A percentile compares a stretch with the other conserved stretches of the same genome.
Evolutionary conservation across 1,140 invertebrate species (phyloP).

Genomic region (Drosophila eugracilis): DNA sequence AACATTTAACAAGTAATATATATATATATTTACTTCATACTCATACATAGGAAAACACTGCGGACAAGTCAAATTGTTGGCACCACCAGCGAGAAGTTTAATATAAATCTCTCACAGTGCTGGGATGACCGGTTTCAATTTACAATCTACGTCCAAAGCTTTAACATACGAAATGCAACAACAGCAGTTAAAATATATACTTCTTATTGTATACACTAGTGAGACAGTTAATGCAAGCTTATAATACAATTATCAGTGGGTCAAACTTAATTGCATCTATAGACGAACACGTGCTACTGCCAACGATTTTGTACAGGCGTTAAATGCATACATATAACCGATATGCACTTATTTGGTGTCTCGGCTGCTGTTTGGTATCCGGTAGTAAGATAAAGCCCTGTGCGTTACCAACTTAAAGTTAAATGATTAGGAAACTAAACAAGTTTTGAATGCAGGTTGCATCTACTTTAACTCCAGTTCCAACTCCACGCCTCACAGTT

Average conservation of each 20-base stretch:
- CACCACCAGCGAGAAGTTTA: slow-evolving; percentile 76
- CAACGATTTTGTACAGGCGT: slow-evolving; percentile 54
- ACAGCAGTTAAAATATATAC: slow-evolving; percentile 32
- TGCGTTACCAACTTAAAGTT: slow-evolving; percentile 59
- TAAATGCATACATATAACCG: slow-evolving; percentile 56
- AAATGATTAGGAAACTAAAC: slow-evolving; percentile 66
- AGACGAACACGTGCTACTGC: slow-evolving; percentile 35
- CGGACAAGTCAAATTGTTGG: slow-evolving; percentile 40
- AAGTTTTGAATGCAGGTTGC: slow-evolving; percentile 63
- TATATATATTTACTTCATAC: slow-evolving; percentile 36
- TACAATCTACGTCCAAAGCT: slow-evolving; percentile 53
- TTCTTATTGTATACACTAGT: slow-evolving; percentile 49
- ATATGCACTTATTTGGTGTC: slow-evolving; percentile 18
- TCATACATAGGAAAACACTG: slow-evolving; percentile 49
- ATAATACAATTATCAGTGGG: slow-evolving; percentile 68
- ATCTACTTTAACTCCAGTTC: slow-evolving; percentile 9
- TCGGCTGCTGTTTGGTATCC: slow-evolving; percentile 24
- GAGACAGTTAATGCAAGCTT: slow-evolving; percentile 47
- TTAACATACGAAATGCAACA: slow-evolving; percentile 50
- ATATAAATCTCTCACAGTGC: slow-evolving; percentile 82
- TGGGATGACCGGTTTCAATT: slow-evolving; percentile 31
- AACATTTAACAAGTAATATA: slow-evolving; percentile 25
- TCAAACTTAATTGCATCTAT: slow-evolving; percentile 72
- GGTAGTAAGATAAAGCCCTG: slow-evolving; percentile 43
- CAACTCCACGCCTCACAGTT: slow-evolving; percentile 38